These are phyloP conservation scores for Halichoeres trimaculatus DNA, from an alignment of 2,113 vertebrate genomes.

Conservation along the genomic window DNA sequence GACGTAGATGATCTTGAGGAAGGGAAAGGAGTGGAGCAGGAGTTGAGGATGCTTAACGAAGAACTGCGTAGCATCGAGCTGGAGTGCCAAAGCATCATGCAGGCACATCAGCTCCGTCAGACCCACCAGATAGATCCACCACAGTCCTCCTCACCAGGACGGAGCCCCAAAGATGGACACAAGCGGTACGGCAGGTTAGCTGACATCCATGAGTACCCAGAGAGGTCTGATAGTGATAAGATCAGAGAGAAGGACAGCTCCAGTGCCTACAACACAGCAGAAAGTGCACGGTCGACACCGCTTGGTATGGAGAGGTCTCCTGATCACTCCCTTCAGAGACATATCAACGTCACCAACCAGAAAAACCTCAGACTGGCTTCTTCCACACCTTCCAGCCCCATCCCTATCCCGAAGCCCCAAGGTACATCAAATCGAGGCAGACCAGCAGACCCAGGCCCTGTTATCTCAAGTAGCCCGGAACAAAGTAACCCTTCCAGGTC, in stretches of 20 bases:
- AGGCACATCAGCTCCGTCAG: slow-evolving; percentile 90
- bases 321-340: slow-evolving; percentile 89
- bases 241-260: slow-evolving; percentile 90
- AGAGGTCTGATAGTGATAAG: slow-evolving; percentile 84
- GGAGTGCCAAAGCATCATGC: slow-evolving; percentile 97
- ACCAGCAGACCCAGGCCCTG: slow-evolving; percentile 74
- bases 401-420: slow-evolving; percentile 68
- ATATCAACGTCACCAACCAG: slow-evolving; percentile 90
- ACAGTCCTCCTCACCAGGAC: slow-evolving; percentile 43
- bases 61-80: slow-evolving; percentile 95
- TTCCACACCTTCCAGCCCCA: slow-evolving; percentile 54
- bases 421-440: slow-evolving; percentile 73
- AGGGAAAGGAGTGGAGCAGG: slow-evolving; percentile 86
- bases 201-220: slow-evolving; percentile 91
- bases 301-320: slow-evolving; percentile 89
- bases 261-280: slow-evolving; percentile 95
- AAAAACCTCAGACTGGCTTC: slow-evolving; percentile 86
- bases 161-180: slow-evolving; percentile 62
- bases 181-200: slow-evolving; percentile 83
- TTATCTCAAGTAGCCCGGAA: slow-evolving; percentile 84
- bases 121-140: slow-evolving; percentile 59
- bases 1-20: slow-evolving; percentile 30
- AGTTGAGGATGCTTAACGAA: slow-evolving; percentile 93
- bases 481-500: slow-evolving; percentile 79
- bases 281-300: slow-evolving; percentile 93